A percentile compares a stretch with the other conserved stretches of the same genome.
These are phyloP conservation scores for Colletes latitarsis DNA, from an alignment of 1,140 invertebrate species.

Conservation along the genomic window DNA sequence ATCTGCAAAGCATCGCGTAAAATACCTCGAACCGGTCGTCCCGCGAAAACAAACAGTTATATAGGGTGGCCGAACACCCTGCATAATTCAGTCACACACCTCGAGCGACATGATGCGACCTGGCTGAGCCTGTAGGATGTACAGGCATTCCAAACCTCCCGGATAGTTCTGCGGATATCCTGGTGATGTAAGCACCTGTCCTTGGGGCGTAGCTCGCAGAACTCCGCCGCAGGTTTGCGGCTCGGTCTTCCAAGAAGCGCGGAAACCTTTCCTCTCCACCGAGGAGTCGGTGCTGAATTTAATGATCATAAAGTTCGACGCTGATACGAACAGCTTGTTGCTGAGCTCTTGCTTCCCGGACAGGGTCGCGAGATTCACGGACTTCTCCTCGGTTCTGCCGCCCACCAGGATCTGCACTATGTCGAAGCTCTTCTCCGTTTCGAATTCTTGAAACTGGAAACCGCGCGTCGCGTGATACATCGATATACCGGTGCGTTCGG, in stretches of 20 bases:
- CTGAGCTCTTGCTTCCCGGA: conserved; percentile 93
- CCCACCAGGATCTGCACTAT: conserved; percentile 97
- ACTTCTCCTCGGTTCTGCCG: conserved; percentile 96
- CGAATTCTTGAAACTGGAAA: conserved; percentile 96
- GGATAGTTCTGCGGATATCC: conserved; percentile 96
- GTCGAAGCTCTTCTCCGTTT: conserved; percentile 97
- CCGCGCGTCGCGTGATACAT: background rate
- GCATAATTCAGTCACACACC: conserved; percentile 65
- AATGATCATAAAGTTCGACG: conserved; percentile 98
- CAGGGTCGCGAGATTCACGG: conserved; percentile 93
- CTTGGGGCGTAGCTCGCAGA: conserved; percentile 90
- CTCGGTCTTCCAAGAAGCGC: conserved; percentile 96
- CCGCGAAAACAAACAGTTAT: background rate
- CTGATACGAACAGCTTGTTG: conserved; percentile 93
- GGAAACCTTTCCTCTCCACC: conserved; percentile 96
- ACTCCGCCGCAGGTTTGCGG: conserved; percentile 93
- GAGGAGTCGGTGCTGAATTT: conserved; percentile 97
- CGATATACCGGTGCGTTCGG: too few species aligned
- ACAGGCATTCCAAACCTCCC: conserved; percentile 96
- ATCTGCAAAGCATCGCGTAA: conserved; percentile 79
- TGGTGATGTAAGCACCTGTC: conserved; percentile 92
- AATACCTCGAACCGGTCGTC: background rate
- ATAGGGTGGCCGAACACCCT: background rate
- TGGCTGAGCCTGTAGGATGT: conserved; percentile 93
- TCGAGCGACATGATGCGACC: conserved; percentile 94